These are phyloP conservation scores for Theristicus caerulescens DNA, from an alignment of 2,113 vertebrate species.

Conservation along the genomic window DNA sequence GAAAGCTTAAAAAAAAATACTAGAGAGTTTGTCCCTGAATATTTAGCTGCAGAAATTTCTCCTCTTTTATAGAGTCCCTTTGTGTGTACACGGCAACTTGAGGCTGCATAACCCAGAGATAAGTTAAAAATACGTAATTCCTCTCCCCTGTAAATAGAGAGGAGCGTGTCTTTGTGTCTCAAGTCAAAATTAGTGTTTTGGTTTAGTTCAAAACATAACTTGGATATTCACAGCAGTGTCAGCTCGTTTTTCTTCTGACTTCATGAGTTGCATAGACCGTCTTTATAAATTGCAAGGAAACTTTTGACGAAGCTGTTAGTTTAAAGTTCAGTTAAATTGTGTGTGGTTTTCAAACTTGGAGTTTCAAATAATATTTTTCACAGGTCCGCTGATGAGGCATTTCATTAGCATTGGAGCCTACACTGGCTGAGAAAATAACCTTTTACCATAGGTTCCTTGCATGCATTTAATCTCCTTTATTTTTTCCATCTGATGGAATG, in stretches of 20 bases:
- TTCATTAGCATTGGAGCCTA: constrained; percentile 41
- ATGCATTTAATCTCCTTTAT: constrained; percentile 43
- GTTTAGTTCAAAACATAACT: not conserved
- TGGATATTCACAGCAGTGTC: not conserved
- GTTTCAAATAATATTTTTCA: constrained; percentile 30
- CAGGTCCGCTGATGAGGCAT: constrained; percentile 45
- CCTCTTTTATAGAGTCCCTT: not conserved
- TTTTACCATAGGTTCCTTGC: not conserved
- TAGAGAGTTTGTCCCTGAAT: not conserved
- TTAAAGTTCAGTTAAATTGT: not conserved
- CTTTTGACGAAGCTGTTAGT: constrained; percentile 14
- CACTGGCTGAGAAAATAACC: not conserved
- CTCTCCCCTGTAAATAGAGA: not conserved
- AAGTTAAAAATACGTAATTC: not conserved
- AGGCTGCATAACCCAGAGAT: not conserved
- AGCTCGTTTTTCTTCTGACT: not conserved
- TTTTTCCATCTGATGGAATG: constrained; percentile 56
- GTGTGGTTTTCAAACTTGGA: not conserved
- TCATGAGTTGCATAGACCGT: rapidly evolving
- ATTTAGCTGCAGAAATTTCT: not conserved
- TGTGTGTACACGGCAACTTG: not conserved
- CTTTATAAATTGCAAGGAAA: not conserved
- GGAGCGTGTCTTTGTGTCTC: not conserved
- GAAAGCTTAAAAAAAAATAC: not conserved
- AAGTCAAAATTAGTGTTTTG: not conserved